A percentile compares a stretch with the other conserved stretches of the same genome.
phyloP scores from a whole-genome alignment of 2,113 vertebrate genomes.

The Python bivittatus region DNA sequence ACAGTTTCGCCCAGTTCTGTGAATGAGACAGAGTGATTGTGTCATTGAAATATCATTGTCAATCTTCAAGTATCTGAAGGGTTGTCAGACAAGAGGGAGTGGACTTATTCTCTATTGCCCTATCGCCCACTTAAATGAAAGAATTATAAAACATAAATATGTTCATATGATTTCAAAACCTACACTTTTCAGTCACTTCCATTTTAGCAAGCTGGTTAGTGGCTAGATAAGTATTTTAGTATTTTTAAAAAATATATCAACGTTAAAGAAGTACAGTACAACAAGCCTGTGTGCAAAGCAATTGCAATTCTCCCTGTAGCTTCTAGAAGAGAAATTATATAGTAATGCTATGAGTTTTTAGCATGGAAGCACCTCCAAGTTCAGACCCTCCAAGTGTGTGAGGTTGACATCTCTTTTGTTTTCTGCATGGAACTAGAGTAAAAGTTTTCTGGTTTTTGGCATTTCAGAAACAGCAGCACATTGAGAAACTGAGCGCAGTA shows the following conservation, averaged over 20 bases:
- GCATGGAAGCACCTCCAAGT: background rate
- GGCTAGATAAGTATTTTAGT: background rate
- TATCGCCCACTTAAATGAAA: background rate
- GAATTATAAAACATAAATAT: background rate
- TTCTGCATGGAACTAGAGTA: background rate
- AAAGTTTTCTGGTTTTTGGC: background rate
- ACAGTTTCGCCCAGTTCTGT: too few species aligned
- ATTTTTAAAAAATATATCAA: background rate
- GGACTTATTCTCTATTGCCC: too few species aligned
- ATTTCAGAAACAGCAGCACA: constrained; percentile 20
- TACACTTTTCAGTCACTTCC: background rate
- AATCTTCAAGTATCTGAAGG: too few species aligned
- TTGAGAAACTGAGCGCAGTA: background rate
- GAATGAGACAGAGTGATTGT: too few species aligned
- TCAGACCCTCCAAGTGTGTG: background rate
- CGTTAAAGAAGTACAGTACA: background rate
- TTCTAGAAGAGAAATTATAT: background rate
- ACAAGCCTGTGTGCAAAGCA: background rate
- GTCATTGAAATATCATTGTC: too few species aligned
- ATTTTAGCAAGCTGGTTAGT: background rate
- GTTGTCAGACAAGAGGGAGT: too few species aligned
- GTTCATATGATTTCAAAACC: background rate
- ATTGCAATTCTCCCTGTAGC: background rate
- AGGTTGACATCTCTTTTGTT: background rate
- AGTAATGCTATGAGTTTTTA: background rate